Conservation (phyloP, 2,797 vertebrate genomes). For the Arremon brunneinucha region DNA sequence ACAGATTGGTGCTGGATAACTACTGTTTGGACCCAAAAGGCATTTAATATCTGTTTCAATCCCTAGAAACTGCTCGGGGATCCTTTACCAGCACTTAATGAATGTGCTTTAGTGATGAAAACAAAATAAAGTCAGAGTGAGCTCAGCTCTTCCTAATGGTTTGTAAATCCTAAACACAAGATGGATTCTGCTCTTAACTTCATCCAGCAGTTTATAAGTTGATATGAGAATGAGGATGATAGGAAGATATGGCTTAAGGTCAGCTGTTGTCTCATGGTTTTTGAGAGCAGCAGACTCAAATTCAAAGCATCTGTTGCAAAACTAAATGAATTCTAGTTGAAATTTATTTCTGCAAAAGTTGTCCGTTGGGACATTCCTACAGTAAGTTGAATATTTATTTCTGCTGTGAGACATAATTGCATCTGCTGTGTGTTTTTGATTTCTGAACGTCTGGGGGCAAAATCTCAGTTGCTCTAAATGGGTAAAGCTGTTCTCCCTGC, state of each 20-base stretch:
- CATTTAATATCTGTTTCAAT: neutral
- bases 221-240: neutral
- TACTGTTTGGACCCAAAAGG: constrained; percentile 17
- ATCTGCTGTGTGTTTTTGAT: constrained; percentile 38
- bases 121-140: neutral
- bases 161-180: neutral
- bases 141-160: constrained; percentile 11
- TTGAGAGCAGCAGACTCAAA: constrained; percentile 42
- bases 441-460: neutral
- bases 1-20: neutral
- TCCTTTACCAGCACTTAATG: neutral
- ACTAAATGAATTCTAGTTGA: constrained; percentile 11
- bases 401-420: constrained; percentile 21
- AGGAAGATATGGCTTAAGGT: neutral
- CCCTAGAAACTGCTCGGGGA: neutral
- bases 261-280: constrained; percentile 18
- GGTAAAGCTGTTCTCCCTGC: neutral
- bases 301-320: constrained; percentile 52
- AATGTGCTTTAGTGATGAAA: neutral
- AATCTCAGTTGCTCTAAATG: neutral
- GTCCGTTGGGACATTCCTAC: neutral
- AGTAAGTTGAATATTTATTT: constrained; percentile 45
- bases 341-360: constrained; percentile 36
- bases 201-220: constrained; percentile 39
- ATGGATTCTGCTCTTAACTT: constrained; percentile 18